A percentile compares a stretch with the other conserved stretches of the same genome.
These are phyloP conservation scores for Bostrychus sinensis DNA, from an alignment of 2,113 vertebrate species.

Conservation along the genomic window DNA sequence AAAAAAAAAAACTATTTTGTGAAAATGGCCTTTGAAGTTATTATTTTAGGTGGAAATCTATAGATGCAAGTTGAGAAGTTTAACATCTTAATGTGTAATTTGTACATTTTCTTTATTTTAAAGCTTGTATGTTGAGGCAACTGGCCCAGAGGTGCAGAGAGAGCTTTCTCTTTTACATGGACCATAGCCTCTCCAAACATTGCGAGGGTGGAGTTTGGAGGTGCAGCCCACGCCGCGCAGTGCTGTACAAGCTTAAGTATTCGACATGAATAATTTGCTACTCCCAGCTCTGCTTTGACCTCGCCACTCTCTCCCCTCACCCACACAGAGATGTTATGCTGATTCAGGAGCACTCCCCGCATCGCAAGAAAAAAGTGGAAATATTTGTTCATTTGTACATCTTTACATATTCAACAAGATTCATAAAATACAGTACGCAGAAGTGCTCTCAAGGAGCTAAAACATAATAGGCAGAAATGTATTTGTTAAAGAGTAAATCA, in stretches of 20 bases:
- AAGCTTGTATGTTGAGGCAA: background rate
- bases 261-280: constrained; percentile 73
- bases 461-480: no score
- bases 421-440: background rate
- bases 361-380: constrained; percentile 40
- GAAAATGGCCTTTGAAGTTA: no score
- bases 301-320: constrained; percentile 55
- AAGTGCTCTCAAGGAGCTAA: background rate
- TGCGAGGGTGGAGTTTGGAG: constrained; percentile 60
- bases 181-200: constrained; percentile 45
- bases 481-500: no score
- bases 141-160: constrained; percentile 30
- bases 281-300: constrained; percentile 59
- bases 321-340: constrained; percentile 59
- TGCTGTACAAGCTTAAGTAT: constrained; percentile 62
- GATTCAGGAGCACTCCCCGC: constrained; percentile 51
- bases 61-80: background rate
- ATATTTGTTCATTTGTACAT: constrained; percentile 28
- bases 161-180: constrained; percentile 29
- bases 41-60: no score
- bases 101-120: background rate
- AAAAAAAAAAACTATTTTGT: no score
- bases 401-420: constrained; percentile 19
- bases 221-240: constrained; percentile 43
- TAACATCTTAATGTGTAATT: no score